Evolutionary conservation across 2,888 invertebrate genomes (phyloP), one percentile per base, ranked within the genome.

Genomic region (Flexamia atlantica): DNA sequence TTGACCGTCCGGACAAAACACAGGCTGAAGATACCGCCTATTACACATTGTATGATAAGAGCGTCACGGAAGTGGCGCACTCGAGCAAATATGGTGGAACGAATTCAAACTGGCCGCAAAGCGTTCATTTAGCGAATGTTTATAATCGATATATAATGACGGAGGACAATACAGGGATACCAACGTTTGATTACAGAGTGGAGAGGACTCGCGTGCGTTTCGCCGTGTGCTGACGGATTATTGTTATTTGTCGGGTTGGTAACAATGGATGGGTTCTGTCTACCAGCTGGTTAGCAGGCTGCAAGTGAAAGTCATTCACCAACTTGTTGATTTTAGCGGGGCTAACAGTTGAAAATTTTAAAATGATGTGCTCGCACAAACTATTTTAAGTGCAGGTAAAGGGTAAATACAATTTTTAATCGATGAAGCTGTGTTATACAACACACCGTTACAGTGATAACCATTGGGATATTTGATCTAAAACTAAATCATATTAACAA

Each of bases 111-210:
- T 20, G 79, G 57, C 53, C 40, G 23, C 79, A 79, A 79, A 79
- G 79, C 57, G 53, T 79, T 50, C 57, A 79, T 79, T 79, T 79
- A 79, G 79, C 57, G 57, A 57, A 79, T 76, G 74, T 76, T 76
- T 76, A 46, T 76, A 76, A 76, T 79, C 57, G 79, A 79, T 79
- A 79, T 57, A 79, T 79, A 79, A 79, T 79, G 79, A 79, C 36
- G 23, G 53, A 76, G 57, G 57, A 79, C 79, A 79, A 79, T 79
- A 57, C 50, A 79, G 79, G 50, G 79, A 36, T 79, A 20, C 79
- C 79, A 57, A 57, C 57, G 1, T 64, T 30, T 36, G 57, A 79
- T 79, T 79, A 57, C 57, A 79, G 36, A 42, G 20, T 30, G 30
- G 30, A 30, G 20, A 23, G 20, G 72, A 64, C 23, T 72, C n/a